These are phyloP conservation scores for Lepidonotus clava DNA, from an alignment of 2,888 invertebrate genomes.

Conservation along the genomic window DNA sequence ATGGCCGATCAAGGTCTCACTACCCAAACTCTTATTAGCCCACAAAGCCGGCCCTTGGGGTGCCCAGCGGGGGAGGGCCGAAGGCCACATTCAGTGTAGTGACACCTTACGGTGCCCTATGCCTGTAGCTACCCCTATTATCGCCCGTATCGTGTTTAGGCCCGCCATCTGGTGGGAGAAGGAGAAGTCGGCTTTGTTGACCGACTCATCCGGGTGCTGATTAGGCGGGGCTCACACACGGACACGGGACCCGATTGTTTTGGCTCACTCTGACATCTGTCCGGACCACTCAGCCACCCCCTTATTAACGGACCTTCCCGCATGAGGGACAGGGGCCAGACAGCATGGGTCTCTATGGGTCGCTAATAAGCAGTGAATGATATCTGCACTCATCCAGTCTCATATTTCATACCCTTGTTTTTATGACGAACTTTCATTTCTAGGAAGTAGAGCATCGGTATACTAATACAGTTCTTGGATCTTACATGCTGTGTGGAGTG, in stretches of 20 bases:
- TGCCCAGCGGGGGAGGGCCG: neutral
- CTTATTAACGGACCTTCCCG: neutral
- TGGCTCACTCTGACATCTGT: neutral
- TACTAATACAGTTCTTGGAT: no score
- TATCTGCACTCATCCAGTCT: no score
- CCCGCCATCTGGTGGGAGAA: slow-evolving; percentile 11
- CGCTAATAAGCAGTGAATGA: no score
- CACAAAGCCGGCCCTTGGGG: neutral
- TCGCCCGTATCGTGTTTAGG: slow-evolving; percentile 16
- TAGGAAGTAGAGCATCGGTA: no score
- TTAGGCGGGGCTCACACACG: neutral
- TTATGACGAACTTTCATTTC: no score
- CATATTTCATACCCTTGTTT: no score
- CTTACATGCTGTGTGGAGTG: no score
- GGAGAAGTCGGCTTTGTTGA: neutral
- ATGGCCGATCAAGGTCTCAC: slow-evolving; percentile 19
- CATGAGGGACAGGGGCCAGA: no score
- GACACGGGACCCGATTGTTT: slow-evolving; percentile 11
- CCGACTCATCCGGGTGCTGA: slow-evolving; percentile 1
- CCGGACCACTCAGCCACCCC: neutral
- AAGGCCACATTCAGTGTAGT: neutral
- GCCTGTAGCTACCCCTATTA: slow-evolving; percentile 7
- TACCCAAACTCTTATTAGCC: neutral
- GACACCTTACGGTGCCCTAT: neutral
- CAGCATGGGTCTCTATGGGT: no score